phyloP scores from a whole-genome alignment of 1,140 invertebrate genomes.

The Luehdorfia chinensis region DNA sequence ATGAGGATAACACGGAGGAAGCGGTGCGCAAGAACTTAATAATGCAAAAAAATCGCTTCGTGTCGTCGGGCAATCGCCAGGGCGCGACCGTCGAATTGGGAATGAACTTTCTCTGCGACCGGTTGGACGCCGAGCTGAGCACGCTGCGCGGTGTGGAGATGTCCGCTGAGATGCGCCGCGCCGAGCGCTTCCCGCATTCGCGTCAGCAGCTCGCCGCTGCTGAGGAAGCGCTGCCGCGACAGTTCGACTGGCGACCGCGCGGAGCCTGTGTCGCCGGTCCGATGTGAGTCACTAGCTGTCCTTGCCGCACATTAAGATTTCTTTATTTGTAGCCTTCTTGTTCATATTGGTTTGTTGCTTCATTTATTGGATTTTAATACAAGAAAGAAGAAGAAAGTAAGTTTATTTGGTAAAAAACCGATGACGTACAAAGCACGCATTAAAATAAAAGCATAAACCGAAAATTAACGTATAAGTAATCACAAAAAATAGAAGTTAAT shows the following conservation, averaged over 20 bases:
- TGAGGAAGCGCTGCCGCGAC: constrained; percentile 23
- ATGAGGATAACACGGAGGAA: constrained; percentile 41
- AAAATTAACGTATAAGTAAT: too few relatives aligned
- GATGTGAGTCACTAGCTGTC: constrained; percentile 25
- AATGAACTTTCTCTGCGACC: constrained; percentile 40
- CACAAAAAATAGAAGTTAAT: too few relatives aligned
- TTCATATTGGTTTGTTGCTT: too few relatives aligned
- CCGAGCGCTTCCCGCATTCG: constrained; percentile 35
- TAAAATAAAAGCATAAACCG: too few relatives aligned
- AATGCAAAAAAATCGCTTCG: constrained; percentile 38
- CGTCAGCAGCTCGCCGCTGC: constrained; percentile 18
- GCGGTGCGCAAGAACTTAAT: constrained; percentile 50
- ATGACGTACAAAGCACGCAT: too few relatives aligned
- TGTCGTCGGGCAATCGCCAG: constrained; percentile 44
- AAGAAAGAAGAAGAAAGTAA: too few relatives aligned
- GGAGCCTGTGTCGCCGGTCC: constrained; percentile 46
- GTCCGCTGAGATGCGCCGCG: constrained; percentile 18
- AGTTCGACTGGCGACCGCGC: constrained; percentile 51
- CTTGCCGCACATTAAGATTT: too few relatives aligned
- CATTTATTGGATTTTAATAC: too few relatives aligned
- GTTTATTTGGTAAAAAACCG: too few relatives aligned
- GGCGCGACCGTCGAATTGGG: constrained; percentile 36
- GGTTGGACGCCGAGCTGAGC: constrained; percentile 34
- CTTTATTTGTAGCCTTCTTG: too few relatives aligned
- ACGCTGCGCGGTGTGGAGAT: constrained; percentile 28